These are phyloP conservation scores for Ctenodactylus gundi DNA, from an alignment of 2,113 vertebrate genomes.

Conservation along the genomic window DNA sequence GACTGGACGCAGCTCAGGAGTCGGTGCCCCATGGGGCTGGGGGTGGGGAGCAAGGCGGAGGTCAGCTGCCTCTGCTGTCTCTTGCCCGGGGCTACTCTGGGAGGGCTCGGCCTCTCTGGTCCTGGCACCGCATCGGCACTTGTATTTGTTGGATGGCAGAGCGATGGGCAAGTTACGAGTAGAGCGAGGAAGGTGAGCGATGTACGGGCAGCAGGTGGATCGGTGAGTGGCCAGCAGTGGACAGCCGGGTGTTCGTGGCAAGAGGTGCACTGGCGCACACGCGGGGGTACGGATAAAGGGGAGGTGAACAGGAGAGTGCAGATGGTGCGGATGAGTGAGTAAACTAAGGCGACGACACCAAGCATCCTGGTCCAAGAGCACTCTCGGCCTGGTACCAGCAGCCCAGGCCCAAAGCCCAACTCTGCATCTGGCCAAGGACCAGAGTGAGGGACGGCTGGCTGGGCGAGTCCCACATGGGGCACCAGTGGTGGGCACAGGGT, in stretches of 20 bases:
- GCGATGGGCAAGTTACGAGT: neutral
- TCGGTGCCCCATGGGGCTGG: too few species aligned
- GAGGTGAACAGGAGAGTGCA: too few species aligned
- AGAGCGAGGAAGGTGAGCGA: neutral
- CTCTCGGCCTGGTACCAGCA: neutral
- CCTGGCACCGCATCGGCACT: rapidly evolving
- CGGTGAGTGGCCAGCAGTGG: neutral
- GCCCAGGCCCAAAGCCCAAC: neutral
- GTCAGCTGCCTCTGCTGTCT: too few species aligned
- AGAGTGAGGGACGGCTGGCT: neutral
- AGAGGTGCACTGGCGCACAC: too few species aligned
- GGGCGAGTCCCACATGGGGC: neutral
- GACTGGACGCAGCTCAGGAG: neutral
- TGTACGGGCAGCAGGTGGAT: neutral
- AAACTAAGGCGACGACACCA: too few species aligned
- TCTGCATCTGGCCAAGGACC: too few species aligned
- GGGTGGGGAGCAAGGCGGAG: neutral
- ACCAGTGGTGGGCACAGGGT: too few species aligned
- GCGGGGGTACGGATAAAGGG: too few species aligned
- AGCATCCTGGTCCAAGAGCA: neutral
- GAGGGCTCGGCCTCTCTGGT: neutral
- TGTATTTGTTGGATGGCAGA: neutral
- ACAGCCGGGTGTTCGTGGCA: too few species aligned
- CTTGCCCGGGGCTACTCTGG: neutral
- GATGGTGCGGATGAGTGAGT: too few species aligned